Conservation (phyloP, 30 jellyfish, hydroid and myxozoan species). For the Cassiopea xamachana region DNA sequence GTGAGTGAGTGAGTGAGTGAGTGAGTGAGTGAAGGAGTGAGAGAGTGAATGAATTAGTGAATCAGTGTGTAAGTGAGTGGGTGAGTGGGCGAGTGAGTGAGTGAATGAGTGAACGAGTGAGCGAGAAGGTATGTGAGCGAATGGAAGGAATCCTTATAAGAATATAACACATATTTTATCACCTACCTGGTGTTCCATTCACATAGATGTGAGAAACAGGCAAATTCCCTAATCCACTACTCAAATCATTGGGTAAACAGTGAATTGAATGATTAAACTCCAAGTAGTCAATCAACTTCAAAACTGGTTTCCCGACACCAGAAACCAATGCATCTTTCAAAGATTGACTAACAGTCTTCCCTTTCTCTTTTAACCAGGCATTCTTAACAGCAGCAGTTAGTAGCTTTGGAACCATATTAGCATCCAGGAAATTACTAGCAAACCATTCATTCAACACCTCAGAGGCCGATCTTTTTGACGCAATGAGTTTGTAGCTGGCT, state of each 20-base stretch:
- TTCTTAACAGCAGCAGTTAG: not conserved
- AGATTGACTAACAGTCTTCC: slow-evolving; percentile 37
- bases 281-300: slow-evolving; percentile 70
- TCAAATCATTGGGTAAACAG: slow-evolving; percentile 87
- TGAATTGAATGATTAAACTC: slow-evolving; percentile 77
- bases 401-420: not conserved
- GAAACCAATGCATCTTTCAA: slow-evolving; percentile 71
- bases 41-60: too few species aligned
- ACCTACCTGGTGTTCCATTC: slow-evolving; percentile 73
- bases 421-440: not conserved
- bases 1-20: not conserved
- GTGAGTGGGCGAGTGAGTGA: not conserved
- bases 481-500: slow-evolving; percentile 43
- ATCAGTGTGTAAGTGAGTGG: too few species aligned
- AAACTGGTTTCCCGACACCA: slow-evolving; percentile 83
- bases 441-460: slow-evolving; percentile 72
- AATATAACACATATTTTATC: not conserved
- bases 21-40: not conserved
- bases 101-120: not conserved
- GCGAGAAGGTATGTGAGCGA: too few species aligned
- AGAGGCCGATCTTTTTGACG: slow-evolving; percentile 14
- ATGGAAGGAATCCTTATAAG: too few species aligned
- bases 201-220: slow-evolving; percentile 83
- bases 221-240: slow-evolving; percentile 93
- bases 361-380: slow-evolving; percentile 64